Base-by-base conservation (phyloP, 2,797 vertebrate species). In the Alexandromys oeconomus region DNA sequence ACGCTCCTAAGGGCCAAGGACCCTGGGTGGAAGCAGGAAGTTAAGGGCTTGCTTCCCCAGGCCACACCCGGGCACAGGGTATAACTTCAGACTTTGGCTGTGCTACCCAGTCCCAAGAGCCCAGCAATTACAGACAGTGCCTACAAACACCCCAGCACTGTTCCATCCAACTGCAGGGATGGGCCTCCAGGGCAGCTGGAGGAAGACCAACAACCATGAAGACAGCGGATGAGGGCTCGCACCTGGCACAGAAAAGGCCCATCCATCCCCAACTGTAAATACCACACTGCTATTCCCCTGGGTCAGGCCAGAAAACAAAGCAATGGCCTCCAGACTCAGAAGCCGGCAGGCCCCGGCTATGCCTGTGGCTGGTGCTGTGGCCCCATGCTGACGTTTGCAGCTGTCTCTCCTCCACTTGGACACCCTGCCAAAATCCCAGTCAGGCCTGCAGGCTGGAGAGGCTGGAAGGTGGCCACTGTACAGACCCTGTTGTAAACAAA, bases 401-500 rank as follows among this genome's bases (percentile, higher is more conserved):
- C 92, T 69, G 96, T 92, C 93, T 48, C 51, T 29, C 43, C 77
- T 89, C 34, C 59, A 96, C 87, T 87, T 96, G 92, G 95, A 29
- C 96, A 96, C 59, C 0, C 95, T 97, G 97, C 96, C 97, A 98
- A 90, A 3, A 81, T 86, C 71, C 93, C 88, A 12, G 94, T 79
- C 97, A 97, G 91, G 95, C 76, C 91, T 90, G 79, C 67, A 96
- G 89, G 92, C 95, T 34, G 43, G 76, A 95, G 29, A 92, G 65
- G 23, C 59, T 29, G 8, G 31, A 43, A 63, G 87, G 87, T 37
- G 31, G 59, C 43, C 57, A 48, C 21, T 48, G 21, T 21, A 77
- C 73, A 78, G 23, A 13, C 31, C 40, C 21, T 48, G 71, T 15
- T 76, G 25, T 77, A 65, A 65, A 34, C 87, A 89, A 63, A 21